A percentile compares a stretch with the other conserved stretches of the same genome.
Conservation (phyloP, 2,888 invertebrate species). For the Colletes collaris region DNA sequence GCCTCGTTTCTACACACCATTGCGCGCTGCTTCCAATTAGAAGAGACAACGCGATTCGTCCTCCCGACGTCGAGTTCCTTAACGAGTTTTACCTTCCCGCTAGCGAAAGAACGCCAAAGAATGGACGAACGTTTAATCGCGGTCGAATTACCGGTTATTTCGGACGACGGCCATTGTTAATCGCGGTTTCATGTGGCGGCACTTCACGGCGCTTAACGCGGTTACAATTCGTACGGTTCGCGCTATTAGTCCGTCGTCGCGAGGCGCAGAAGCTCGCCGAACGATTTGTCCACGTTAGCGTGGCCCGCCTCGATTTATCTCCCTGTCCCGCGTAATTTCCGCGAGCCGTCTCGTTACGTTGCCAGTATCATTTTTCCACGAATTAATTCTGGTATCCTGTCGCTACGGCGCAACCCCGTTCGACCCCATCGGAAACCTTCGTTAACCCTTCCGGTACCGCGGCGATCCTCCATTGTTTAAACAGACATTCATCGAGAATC, state of each 20-base stretch:
- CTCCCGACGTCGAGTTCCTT: not conserved
- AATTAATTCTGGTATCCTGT: constrained; percentile 31
- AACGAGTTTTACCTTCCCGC: constrained; percentile 3
- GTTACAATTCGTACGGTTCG: constrained; percentile 29
- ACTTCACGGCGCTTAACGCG: constrained; percentile 23
- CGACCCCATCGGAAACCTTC: constrained; percentile 4
- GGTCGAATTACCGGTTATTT: constrained; percentile 34
- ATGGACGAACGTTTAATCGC: constrained; percentile 23
- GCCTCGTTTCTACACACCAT: not conserved
- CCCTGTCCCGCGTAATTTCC: constrained; percentile 24
- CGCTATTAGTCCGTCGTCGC: constrained; percentile 19
- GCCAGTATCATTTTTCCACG: constrained; percentile 19
- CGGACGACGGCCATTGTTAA: constrained; percentile 19
- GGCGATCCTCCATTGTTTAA: no score
- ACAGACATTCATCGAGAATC: no score
- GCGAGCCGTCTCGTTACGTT: constrained; percentile 12
- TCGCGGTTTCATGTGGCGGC: constrained; percentile 23
- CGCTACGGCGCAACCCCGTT: not conserved
- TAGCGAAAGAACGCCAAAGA: not conserved
- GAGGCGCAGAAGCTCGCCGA: constrained; percentile 28
- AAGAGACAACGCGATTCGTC: constrained; percentile 15
- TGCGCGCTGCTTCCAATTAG: constrained; percentile 3
- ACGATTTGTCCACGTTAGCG: constrained; percentile 42
- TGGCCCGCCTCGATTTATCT: constrained; percentile 43
- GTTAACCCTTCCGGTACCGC: not conserved